Base-by-base conservation (phyloP, 2,888 invertebrate species). In the Euproctis similis region DNA sequence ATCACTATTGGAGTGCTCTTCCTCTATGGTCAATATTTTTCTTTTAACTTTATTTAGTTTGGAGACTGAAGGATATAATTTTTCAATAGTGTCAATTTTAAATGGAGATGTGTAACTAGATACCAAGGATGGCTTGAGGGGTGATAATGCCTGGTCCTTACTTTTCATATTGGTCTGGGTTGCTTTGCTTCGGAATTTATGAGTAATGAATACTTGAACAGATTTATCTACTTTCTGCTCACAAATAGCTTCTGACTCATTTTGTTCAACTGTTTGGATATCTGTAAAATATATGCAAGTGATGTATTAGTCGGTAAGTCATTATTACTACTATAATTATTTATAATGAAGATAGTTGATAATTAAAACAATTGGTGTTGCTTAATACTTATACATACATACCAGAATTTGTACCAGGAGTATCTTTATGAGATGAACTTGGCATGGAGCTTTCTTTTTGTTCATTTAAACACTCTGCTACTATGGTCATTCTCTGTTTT, bases 211-310 rank as follows among this genome's bases (percentile, higher is more conserved):
- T 17, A 17, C 17, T 3, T 17, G 17, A 17, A 17, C 17, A 8
- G 17, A 17, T 17, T 17, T 17, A 17, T 17, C 2, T 17, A 17
- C 17, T 17, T 17, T 17, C 17, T 17, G 17, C n/a, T 17, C 17
- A 17, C 4, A 6, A 42, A 39, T n/a, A 65, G 64, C 35, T 63
- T 68, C 42, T 69, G 52, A n/a, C 17, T 17, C 17, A 17, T 17
- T 17, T n/a, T 17, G 17, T 17, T 17, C n/a, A n/a, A 17, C n/a
- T 17, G 17, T 17, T 17, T 17, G 17, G n/a, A 17, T 8, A 2
- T 17, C 17, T 17, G 17, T n/a, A 17, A 17, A 17, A 17, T 17
- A 17, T 8, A 17, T 17, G 2, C 6, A 17, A 3, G 17, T 17
- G n/a, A 17, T 17, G 17, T 4, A 8, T 17, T 17, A 17, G n/a